These are phyloP conservation scores for Monarcha castaneiventris DNA, from an alignment of 2,113 vertebrate species.

Conservation along the genomic window DNA sequence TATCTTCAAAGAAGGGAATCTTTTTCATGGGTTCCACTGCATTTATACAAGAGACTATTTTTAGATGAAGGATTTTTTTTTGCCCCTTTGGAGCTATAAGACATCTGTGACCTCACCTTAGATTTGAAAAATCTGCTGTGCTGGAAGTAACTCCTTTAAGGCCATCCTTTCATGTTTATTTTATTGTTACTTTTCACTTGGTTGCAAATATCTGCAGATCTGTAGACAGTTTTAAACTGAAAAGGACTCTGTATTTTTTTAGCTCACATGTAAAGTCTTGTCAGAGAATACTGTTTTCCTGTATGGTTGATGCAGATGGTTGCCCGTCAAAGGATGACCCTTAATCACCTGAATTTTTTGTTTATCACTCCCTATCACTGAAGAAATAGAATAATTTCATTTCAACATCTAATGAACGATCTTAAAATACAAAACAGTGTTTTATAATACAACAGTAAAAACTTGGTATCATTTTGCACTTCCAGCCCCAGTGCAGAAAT, in stretches of 20 bases:
- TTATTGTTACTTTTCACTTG: neutral
- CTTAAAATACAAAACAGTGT: neutral
- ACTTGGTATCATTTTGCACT: neutral
- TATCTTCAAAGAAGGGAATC: neutral
- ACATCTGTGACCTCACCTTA: neutral
- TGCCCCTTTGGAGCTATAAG: neutral
- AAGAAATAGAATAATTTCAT: neutral
- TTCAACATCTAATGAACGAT: neutral
- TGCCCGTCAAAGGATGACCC: neutral
- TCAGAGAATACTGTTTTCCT: neutral
- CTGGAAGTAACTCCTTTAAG: neutral
- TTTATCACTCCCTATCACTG: neutral
- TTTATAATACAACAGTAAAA: neutral
- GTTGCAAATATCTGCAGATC: neutral
- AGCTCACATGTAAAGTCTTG: neutral
- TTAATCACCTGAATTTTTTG: neutral
- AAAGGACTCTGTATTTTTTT: neutral
- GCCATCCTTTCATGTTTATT: neutral
- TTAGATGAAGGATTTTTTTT: neutral
- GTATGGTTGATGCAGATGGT: neutral
- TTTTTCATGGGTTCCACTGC: neutral
- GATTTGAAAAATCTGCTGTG: neutral
- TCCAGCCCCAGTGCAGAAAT: neutral
- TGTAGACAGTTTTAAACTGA: neutral
- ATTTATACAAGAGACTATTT: neutral